A percentile compares a stretch with the other conserved stretches of the same genome.
phyloP scores from a whole-genome alignment of 2,888 invertebrate species.

The Catotricha subobsoleta region DNA sequence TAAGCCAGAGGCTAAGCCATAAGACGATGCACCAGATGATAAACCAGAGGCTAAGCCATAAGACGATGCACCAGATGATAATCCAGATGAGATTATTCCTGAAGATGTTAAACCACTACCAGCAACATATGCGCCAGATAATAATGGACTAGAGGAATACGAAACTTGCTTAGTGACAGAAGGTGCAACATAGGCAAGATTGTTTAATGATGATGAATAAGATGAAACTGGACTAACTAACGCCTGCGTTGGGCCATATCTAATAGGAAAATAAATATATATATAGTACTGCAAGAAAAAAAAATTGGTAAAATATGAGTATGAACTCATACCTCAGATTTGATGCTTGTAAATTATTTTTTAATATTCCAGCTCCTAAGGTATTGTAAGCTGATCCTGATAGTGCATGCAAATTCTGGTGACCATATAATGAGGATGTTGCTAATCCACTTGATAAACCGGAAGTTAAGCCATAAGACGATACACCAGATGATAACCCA shows the following conservation, averaged over 20 bases:
- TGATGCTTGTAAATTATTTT: neutral
- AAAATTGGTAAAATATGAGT: neutral
- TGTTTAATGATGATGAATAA: no score
- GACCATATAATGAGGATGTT: constrained; percentile 7
- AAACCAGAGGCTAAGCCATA: constrained; percentile 3
- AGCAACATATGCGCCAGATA: constrained; percentile 10
- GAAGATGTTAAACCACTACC: neutral
- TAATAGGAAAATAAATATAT: no score
- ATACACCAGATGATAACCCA: neutral
- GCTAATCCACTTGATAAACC: neutral
- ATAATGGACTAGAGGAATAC: constrained; percentile 13
- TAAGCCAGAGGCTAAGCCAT: neutral
- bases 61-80: constrained; percentile 1
- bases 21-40: constrained; percentile 3
- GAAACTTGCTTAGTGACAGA: constrained; percentile 5
- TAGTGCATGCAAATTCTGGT: no score
- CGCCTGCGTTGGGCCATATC: no score
- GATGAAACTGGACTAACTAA: no score
- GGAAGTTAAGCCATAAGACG: neutral
- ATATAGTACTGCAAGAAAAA: neutral
- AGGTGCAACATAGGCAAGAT: constrained; percentile 8
- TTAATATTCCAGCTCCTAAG: neutral
- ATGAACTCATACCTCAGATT: neutral
- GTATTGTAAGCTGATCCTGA: no score
- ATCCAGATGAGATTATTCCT: neutral